These are phyloP conservation scores for Megaleporinus macrocephalus DNA, from an alignment of 2,113 vertebrate species.

Conservation along the genomic window DNA sequence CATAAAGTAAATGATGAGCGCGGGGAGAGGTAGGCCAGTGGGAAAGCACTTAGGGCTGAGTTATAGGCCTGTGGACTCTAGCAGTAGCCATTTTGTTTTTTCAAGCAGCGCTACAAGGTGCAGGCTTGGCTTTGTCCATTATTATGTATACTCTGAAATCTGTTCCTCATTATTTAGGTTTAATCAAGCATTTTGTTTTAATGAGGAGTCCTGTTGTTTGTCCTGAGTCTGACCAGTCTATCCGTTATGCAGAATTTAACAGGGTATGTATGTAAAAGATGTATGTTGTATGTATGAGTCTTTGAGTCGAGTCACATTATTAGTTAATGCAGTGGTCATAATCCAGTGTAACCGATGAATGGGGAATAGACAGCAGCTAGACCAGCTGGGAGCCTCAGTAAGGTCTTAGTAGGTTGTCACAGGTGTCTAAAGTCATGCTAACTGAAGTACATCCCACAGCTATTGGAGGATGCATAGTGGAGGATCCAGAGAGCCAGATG, in stretches of 20 bases:
- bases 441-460: no score
- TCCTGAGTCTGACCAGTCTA: neutral
- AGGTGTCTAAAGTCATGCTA: no score
- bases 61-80: conserved; percentile 42
- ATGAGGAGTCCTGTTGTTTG: neutral
- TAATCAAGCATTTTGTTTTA: neutral
- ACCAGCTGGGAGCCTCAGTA: no score
- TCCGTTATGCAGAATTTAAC: neutral
- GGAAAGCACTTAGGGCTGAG: conserved; percentile 43
- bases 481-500: no score
- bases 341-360: no score
- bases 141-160: neutral
- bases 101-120: conserved; percentile 9
- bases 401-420: no score
- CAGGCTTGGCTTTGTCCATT: neutral
- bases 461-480: no score
- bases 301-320: no score
- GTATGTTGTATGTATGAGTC: no score
- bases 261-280: no score
- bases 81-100: conserved; percentile 41
- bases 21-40: conserved; percentile 26
- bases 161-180: neutral
- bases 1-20: conserved; percentile 47
- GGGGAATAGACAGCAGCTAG: no score
- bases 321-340: no score